Conservation (phyloP, 2,797 vertebrate species). For the Hylomyscus alleni region DNA sequence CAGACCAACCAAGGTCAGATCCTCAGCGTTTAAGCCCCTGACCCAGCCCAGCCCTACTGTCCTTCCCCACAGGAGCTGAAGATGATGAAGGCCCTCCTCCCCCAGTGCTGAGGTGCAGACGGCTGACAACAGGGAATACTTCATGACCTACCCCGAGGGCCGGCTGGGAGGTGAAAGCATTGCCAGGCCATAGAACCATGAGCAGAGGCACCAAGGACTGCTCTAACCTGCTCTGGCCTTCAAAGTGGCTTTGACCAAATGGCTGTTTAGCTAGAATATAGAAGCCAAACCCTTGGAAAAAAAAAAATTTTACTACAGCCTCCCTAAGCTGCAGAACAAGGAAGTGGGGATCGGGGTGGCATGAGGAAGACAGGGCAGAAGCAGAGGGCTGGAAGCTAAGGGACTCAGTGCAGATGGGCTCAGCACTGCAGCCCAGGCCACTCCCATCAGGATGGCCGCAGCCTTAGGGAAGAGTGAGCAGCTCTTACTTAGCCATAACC, state of each 20-base stretch:
- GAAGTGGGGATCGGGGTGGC: neutral
- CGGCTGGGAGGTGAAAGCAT: neutral
- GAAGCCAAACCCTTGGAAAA: neutral
- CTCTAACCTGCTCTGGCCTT: neutral
- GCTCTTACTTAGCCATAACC: neutral
- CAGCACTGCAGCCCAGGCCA: neutral
- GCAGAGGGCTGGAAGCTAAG: neutral
- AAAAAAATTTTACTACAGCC: neutral
- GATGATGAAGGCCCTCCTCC: neutral
- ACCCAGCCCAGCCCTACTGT: neutral
- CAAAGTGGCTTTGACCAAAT: neutral
- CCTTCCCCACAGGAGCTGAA: neutral
- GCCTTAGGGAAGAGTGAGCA: neutral
- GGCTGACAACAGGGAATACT: neutral
- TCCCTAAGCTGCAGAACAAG: neutral
- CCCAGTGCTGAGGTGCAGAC: neutral
- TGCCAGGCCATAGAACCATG: neutral
- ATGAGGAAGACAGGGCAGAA: neutral
- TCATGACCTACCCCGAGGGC: neutral
- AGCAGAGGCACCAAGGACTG: neutral
- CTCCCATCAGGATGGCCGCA: neutral
- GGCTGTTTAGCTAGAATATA: neutral
- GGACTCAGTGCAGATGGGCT: neutral
- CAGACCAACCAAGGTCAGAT: conserved; percentile 39
- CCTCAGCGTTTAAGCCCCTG: neutral